Base-by-base conservation (phyloP, 2,888 invertebrate genomes). In the Nymphalis polychloros region DNA sequence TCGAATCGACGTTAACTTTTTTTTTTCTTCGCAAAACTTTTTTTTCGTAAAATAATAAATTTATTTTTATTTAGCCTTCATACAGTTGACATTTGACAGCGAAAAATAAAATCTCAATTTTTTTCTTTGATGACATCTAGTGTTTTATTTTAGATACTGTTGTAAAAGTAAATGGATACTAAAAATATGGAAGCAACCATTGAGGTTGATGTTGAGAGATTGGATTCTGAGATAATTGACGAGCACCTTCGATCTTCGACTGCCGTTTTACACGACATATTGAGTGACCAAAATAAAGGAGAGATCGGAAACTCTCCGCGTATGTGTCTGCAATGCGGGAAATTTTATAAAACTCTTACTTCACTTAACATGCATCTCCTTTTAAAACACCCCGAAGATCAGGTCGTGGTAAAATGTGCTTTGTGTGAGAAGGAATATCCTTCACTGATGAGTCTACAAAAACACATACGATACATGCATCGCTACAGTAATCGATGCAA, bases 281-380 rank as follows among this genome's bases (percentile, higher is more conserved):
- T 85, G 57, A 75, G 77, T 47, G 78, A 76, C 17, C 73, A 74
- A 19, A 62, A 53, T 16, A 72, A 20, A 19, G 19, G 20, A 16
- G 41, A 68, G 19, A 19, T 59, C 8, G 76, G 82, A 46, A 57
- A 78, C 10, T 68, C 63, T 23, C 78, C 76, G 78, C 93, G 81
- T 88, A 82, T 74, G 85, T 82, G 94, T 85, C 72, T 90, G 84
- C 78, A 79, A 52, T 92, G 91, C 75, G 81, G 84, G 1, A 90
- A 88, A 74, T 75, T 79, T 1, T 92, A 90, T 73, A 90, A 87
- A 74, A 82, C 83, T 1, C 61, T 63, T 10, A 81, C 68, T 47
- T 86, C 87, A 5, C 76, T 91, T 61, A 78, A 80, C 41, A 78
- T 81, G 64, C 91, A 92, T 73, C 72, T 77, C 61, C 76, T 78